Base-by-base conservation (phyloP, 2,888 invertebrate species). In the Cheilosia vernalis region DNA sequence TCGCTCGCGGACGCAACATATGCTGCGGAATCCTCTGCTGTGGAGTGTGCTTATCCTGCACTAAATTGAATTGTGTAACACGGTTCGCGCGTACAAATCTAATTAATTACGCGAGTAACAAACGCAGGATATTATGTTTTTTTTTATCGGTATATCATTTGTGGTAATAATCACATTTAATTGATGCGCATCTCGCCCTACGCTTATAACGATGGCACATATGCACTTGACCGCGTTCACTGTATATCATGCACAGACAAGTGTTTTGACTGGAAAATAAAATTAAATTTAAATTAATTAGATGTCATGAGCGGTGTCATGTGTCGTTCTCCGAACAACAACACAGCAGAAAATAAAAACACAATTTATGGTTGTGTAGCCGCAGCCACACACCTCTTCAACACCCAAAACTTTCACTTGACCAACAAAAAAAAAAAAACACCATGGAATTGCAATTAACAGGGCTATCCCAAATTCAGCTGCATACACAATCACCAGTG, bases 141-240 rank as follows among this genome's bases (percentile, higher is more conserved):
- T 9, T n/a, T 9, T 7, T 30, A 51, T 61, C 55, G 61, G 55
- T 63, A 69, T 79, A 67, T 69, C 69, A 84, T 66, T 79, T 79
- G 84, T 56, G 74, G 79, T 70, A 69, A 64, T 84, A 79, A 84
- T 79, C 79, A 69, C 84, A 64, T 84, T 84, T 79, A 83, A 78
- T 78, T 72, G 72, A 73, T 61, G 77, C 53, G 49, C 58, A 27
- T n/a, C 13, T 4, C 37, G 13, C 37, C 4, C 13, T n/a, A 27
- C 30, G 30, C 17, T 49, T 42, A 37, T 51, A 63, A 42, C 33
- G 60, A 58, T 76, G 76, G 51, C 42, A 51, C 63, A 53, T 27
- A 27, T 81, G 44, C 60, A 69, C 44, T 70, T 51, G 58, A 76
- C 69, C 77, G 37, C 80, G 58, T 56, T 49, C 70, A 58, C 27